Base-by-base conservation (phyloP, 2,797 vertebrate species). In the Acipenser transmontanus region DNA sequence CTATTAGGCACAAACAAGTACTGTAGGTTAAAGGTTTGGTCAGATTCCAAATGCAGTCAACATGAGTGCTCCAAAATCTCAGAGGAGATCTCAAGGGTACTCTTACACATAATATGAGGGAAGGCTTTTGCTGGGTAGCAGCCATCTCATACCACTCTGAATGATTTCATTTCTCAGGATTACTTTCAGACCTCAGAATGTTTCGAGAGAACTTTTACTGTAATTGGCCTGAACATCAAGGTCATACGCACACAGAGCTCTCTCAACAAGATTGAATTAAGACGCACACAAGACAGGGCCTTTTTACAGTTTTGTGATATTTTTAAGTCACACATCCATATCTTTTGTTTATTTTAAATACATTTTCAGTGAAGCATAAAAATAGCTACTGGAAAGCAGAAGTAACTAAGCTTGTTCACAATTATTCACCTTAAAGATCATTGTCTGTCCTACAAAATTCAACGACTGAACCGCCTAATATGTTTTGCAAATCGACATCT, bases 181-280 rank as follows among this genome's bases (percentile, higher is more conserved):
- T 81, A 74, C 61, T 82, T 78, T 84, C 76, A 79, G 77, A 80
- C 79, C 67, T 50, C 71, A 66, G 73, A 84, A 77, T 82, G 84
- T 83, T 85, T 80, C 81, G 74, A 79, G 76, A 72, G 73, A 80
- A 70, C 47, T 73, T 84, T 80, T 73, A 80, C 70, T 64, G 62
- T 80, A 80, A 86, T 82, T 79, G 7, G 61, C 11, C 50, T 49
- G 47, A 9, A 49, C 50, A 62, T 60, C 60, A 66, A 63, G 48
- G 69, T 65, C 56, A 20, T 17, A 14, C 12, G 8, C 51, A 52
- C 51, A 52, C 34, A 34, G 34, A 34, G 4, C 34, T 34, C 34
- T 34, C 34, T 34, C 34, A 34, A 34, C 34, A 34, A 34, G 34
- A 34, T 34, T 34, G 34, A 34, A 34, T 34, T 3, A 34, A 34